These are phyloP conservation scores for Pseudomugil gertrudae DNA, from an alignment of 2,797 vertebrate genomes.

Conservation along the genomic window DNA sequence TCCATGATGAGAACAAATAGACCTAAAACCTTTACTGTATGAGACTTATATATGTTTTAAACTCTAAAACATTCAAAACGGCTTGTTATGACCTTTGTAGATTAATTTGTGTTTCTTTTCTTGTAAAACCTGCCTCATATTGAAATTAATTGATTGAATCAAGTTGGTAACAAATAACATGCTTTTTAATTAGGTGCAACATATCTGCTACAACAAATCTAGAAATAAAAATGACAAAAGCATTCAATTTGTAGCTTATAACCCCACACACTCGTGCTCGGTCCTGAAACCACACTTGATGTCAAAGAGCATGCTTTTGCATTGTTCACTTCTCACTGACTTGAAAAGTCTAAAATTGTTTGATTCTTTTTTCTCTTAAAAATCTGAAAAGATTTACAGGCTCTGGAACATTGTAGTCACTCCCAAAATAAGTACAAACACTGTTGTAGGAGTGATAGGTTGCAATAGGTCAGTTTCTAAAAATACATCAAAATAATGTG, in stretches of 20 bases:
- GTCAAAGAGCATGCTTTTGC: conserved; percentile 10
- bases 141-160: conserved; percentile 4
- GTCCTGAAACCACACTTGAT: neutral
- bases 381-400: neutral
- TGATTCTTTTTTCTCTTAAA: neutral
- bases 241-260: neutral
- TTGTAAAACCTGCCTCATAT: neutral
- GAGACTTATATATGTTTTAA: neutral
- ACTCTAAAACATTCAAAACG: neutral
- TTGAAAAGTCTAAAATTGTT: neutral
- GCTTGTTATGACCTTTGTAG: neutral
- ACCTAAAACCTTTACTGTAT: conserved; percentile 9
- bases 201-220: neutral
- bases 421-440: neutral
- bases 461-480: neutral
- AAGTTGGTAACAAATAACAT: conserved; percentile 1
- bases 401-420: neutral
- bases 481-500: neutral
- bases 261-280: neutral
- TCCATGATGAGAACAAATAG: conserved; percentile 17
- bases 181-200: neutral
- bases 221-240: too few relatives aligned
- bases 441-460: neutral
- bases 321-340: neutral
- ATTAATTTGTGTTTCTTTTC: neutral